Base-by-base conservation (phyloP, 2,888 invertebrate genomes). In the Salpingus planirostris region DNA sequence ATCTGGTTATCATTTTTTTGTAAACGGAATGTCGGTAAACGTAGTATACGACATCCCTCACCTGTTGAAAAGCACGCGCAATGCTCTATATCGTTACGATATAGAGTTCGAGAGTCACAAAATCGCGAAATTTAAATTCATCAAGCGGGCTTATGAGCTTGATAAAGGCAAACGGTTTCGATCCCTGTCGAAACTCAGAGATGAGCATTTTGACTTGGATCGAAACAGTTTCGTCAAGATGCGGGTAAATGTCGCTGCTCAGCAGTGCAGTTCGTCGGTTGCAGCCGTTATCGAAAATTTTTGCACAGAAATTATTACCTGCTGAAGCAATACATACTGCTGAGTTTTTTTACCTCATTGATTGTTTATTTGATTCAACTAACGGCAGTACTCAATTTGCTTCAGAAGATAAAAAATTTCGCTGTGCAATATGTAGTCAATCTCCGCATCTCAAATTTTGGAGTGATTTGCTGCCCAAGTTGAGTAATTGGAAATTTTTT, bases 41-140 rank as follows among this genome's bases (percentile, higher is more conserved):
- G 5, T 6, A 3, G 13, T 31, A 23, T 31, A 11, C 12, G 31
- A 31, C 11, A 11, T 24, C 2, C 14, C n/a, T 2, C 31, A 25
- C 21, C 18, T 31, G n/a, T 13, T 31, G 12, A 31, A 31, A 15
- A 25, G 14, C 11, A 30, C 23, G 11, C 8, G 30, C 2, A 30
- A 30, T 11, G 13, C 30, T 6, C 11, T 30, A 2, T 7, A 24
- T n/a, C 11, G 13, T 11, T 18, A 13, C 13, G 11, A 11, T 10
- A 30, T 30, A 10, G 24, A 24, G 24, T 30, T 30, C 15, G 30
- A 11, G 6, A 14, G 24, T 11, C 15, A 13, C 10, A 31, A 31
- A 24, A 6, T 8, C 15, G 18, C 31, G 10, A 24, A 31, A 24
- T 31, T 31, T 22, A 25, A 25, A 8, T 11, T 25, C 25, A 31